These are phyloP conservation scores for Sylvietta virens DNA, from an alignment of 2,113 vertebrate genomes.

Conservation along the genomic window DNA sequence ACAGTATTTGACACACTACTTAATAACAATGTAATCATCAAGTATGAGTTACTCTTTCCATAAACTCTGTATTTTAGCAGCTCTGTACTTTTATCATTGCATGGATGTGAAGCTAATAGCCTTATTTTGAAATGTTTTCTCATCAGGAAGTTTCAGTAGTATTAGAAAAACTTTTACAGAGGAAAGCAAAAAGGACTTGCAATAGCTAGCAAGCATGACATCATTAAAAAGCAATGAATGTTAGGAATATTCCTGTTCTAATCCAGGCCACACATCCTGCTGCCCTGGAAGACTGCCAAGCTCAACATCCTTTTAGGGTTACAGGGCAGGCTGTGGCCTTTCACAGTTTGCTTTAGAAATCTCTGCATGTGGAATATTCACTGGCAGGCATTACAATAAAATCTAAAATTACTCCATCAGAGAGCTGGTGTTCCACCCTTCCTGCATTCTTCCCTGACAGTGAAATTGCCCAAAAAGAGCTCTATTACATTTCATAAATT, in stretches of 20 bases:
- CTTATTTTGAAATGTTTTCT: constrained; percentile 41
- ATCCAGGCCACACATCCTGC: constrained; percentile 79
- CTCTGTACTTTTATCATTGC: neutral
- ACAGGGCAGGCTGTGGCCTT: constrained; percentile 80
- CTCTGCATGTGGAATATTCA: constrained; percentile 67
- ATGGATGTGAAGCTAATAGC: neutral
- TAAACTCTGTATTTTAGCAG: neutral
- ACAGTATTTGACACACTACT: neutral
- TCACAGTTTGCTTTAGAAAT: constrained; percentile 76
- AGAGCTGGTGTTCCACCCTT: constrained; percentile 73
- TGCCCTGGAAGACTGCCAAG: constrained; percentile 72
- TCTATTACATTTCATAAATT: constrained; percentile 13
- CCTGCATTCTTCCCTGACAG: constrained; percentile 73
- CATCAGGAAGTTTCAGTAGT: constrained; percentile 61
- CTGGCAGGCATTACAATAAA: constrained; percentile 70
- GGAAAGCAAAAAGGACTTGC: constrained; percentile 50
- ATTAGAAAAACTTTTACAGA: constrained; percentile 43
- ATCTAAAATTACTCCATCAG: constrained; percentile 75
- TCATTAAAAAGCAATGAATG: constrained; percentile 72
- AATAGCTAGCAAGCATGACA: constrained; percentile 67
- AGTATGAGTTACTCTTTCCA: neutral
- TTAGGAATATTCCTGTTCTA: constrained; percentile 68
- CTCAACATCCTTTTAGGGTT: constrained; percentile 84
- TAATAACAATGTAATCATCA: neutral
- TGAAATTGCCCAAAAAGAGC: constrained; percentile 23